Evolutionary conservation across 1,140 invertebrate species (phyloP), one percentile per base, ranked within the genome.

Genomic region (Diprion similis): DNA sequence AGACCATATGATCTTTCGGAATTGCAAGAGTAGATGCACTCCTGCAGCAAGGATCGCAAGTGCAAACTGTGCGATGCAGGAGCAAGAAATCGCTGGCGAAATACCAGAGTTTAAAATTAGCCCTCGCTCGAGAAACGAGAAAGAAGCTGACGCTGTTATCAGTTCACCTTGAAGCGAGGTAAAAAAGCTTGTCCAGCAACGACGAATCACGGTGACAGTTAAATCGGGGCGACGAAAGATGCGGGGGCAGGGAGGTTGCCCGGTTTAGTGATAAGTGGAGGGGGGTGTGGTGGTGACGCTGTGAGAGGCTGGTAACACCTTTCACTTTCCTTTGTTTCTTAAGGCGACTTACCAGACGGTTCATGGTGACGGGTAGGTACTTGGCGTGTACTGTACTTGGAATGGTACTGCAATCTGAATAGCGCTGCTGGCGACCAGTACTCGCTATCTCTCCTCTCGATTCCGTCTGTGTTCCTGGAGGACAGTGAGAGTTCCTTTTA

Each of bases 311-410:
- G 24, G 24, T 6, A 37, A 37, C 24, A 83, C 82, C 85, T 85
- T 82, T 86, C 81, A 85, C 83, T 86, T 88, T 87, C 73, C 83
- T 85, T 86, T 85, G 81, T 86, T 81, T 82, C 76, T 72, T 84
- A 78, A 76, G 71, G 83, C 78, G 72, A 82, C 77, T 80, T 77
- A 82, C 84, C 84, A 77, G 66, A 68, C 72, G 75, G 78, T 79
- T 76, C 74, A 80, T 84, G 78, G 72, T 73, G 77, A 71, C 24
- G 51, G 51, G 4, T 59, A 59, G 51, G 4, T 59, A 59, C 11
- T 59, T 17, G 51, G 51, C n/a, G 15, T 71, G 74, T 78, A 79
- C 68, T 70, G 51, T 59, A 59, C 51, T 37, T 37, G 24, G 24
- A 37, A 37, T 37, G 24, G 24, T 37, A 37, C 24, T 37, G 24